Evolutionary conservation across 2,113 vertebrate genomes (phyloP), one percentile per base, ranked within the genome.

Genomic region (Phalacrocorax brasilianus): DNA sequence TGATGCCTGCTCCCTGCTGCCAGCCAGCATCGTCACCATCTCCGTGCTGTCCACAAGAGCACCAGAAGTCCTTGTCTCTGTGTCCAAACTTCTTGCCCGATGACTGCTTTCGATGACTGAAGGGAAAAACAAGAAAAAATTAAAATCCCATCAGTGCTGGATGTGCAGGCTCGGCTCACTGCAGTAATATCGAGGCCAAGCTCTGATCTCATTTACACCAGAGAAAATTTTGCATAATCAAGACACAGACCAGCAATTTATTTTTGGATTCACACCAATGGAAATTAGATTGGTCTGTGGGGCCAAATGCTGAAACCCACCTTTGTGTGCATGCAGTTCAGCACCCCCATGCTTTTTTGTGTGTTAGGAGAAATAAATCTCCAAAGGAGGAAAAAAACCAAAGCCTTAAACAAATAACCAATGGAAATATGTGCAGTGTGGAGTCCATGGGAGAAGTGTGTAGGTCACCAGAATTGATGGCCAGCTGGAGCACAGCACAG

Each of bases 1-100:
- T 35, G 95, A 95, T 17, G 97, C 96, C 96, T 78, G 95, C 91
- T 98, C 98, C 58, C 97, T 87, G 12, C 95, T 97, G 63, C 96
- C 83, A 14, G 85, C 96, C 93, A 98, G 78, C 67, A 95, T 96
- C 1, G 96, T 98, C 65, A 97, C 97, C 17, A 97, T 87, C 95
- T 98, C 98, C 59, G 95, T 68, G 21, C 88, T 89, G 84, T 96
- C 94, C 4, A 84, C 38, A 8, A 92, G 95, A 72, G 91, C 63
- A 52, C 70, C 70, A 28, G 94, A 85, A 66, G 92, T 97, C 93
- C 92, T 97, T 2, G 96, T 97, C 79, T 94, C 94, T 2, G 20
- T 15, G 28, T 82, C 65, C 1, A 9, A 91, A 65, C 53, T 94
- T 33, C 73, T 94, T 4, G 18, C 72, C 77, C 59, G 97, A 67